Evolutionary conservation across 2,797 vertebrate species (phyloP), one percentile per base, ranked within the genome.

Genomic region (Podargus strigoides): DNA sequence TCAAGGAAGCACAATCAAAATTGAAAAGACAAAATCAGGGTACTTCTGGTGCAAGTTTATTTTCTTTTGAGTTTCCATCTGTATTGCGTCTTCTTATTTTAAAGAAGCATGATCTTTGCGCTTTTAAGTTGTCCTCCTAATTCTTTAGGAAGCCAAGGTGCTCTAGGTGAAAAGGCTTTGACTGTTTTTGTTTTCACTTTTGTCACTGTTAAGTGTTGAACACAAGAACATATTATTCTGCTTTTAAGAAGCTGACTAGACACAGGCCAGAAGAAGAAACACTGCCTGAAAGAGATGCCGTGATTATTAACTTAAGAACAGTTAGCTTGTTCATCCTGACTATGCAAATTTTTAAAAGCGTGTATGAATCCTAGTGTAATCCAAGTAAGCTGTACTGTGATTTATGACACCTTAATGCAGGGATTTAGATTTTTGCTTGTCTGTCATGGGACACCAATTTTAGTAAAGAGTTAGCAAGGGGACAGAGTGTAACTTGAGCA

Each of bases 371-470:
- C 53, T 28, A 66, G 28, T 86, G 97, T 95, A 97, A 97, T 85
- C 81, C 2, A 79, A 97, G 97, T 92, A 95, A 90, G 94, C 80
- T 8, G 7, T 83, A 12, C 81, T 91, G 39, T 95, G 96, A 97
- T 96, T 96, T 96, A 96, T 95, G 84, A 93, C 62, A 83, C 84
- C 90, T 95, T 97, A 97, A 97, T 96, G 62, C 93, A 85, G 87
- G 96, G 95, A 96, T 97, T 97, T 94, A 96, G 94, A 96, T 97
- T 97, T 97, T 97, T 97, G 96, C 89, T 76, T 87, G 93, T 96
- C 96, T 97, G 96, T 93, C 96, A 96, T 56, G 79, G 39, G 47
- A 16, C 46, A 84, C 96, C 96, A 96, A 92, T 97, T 97, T 97
- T 97, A 96, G 96, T 94, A 74, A 87, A 93, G 95, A 96, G 93